Conservation (phyloP, 1,140 invertebrate species). For the Magallana ariakensis region DNA sequence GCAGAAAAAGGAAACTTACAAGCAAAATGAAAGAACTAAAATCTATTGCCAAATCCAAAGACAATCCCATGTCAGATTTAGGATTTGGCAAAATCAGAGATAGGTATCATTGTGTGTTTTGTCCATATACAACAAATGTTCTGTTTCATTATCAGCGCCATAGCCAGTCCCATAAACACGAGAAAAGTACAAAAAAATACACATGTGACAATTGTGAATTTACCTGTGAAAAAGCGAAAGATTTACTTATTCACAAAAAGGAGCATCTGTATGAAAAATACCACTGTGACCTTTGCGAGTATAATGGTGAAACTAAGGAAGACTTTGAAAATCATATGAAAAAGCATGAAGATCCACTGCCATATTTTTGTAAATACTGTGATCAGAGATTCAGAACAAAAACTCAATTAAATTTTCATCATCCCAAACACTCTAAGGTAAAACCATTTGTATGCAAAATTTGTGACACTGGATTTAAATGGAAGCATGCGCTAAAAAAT, state of each 20-base stretch:
- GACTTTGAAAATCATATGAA: constrained; percentile 80
- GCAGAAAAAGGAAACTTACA: constrained; percentile 31
- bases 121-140: constrained; percentile 52
- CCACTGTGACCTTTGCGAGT: constrained; percentile 81
- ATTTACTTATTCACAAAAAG: constrained; percentile 74
- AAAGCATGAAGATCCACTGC: constrained; percentile 80
- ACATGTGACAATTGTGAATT: constrained; percentile 69
- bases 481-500: constrained; percentile 82
- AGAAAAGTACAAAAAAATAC: constrained; percentile 54
- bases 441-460: constrained; percentile 83
- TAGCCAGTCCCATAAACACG: constrained; percentile 42
- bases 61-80: background rate
- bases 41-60: background rate
- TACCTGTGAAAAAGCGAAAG: constrained; percentile 62
- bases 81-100: constrained; percentile 1
- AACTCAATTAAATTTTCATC: constrained; percentile 81
- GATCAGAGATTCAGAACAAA: constrained; percentile 81
- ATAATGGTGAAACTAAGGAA: constrained; percentile 78
- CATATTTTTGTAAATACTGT: constrained; percentile 82
- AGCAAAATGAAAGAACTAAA: constrained; percentile 35
- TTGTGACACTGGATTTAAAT: constrained; percentile 83
- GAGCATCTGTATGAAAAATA: constrained; percentile 80
- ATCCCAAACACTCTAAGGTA: constrained; percentile 82
- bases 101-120: constrained; percentile 56
- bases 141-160: constrained; percentile 53